A percentile compares a stretch with the other conserved stretches of the same genome.
Conservation (phyloP, 2,797 vertebrate genomes). For the Pseudopleuronectes americanus region DNA sequence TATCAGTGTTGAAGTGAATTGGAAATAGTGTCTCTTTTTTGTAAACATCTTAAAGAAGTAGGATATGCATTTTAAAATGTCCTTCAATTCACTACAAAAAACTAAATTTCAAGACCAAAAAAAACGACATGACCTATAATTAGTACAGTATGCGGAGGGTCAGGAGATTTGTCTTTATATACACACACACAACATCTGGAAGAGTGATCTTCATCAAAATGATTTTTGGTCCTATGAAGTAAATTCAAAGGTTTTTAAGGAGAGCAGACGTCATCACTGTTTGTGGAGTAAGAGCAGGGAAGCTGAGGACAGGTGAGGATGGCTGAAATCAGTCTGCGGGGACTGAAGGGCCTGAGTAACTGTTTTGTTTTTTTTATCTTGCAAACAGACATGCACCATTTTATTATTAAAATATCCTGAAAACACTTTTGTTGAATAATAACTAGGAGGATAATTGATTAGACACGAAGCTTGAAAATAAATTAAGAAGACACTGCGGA, state of each 20-base stretch:
- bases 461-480: slow-evolving; percentile 7
- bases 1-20: background rate
- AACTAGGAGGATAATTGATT: slow-evolving; percentile 8
- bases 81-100: background rate
- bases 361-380: background rate
- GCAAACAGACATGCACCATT: background rate
- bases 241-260: background rate
- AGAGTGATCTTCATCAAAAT: background rate
- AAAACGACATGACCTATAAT: too few relatives aligned
- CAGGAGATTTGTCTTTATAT: background rate
- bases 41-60: background rate
- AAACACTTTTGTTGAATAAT: background rate
- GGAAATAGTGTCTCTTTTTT: background rate
- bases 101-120: background rate
- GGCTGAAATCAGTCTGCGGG: slow-evolving; percentile 1
- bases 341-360: background rate
- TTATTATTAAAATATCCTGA: slow-evolving; percentile 5
- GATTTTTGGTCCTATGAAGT: background rate
- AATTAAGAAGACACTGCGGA: slow-evolving; percentile 28
- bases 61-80: background rate
- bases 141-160: background rate
- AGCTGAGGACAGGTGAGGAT: background rate
- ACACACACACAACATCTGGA: background rate
- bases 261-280: background rate
- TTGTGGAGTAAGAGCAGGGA: background rate